Evolutionary conservation across 1,140 invertebrate genomes (phyloP).

Genomic region (Onthophagus taurus): DNA sequence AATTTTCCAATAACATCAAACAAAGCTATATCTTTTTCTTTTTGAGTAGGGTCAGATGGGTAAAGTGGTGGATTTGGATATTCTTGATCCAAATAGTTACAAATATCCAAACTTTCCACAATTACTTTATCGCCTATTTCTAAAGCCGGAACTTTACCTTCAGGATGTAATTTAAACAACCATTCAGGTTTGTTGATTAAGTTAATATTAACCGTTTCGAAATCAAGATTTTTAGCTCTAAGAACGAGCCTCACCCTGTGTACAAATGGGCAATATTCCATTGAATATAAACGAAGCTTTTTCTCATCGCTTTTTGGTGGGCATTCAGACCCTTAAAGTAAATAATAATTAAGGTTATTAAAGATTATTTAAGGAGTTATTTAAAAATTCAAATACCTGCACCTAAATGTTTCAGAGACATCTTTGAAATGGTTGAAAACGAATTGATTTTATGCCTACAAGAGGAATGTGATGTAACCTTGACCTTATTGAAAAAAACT

Average conservation of each 20-base stretch:
- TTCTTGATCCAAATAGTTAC: slow-evolving; percentile 76
- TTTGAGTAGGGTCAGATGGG: slow-evolving; percentile 59
- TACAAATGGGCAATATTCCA: slow-evolving; percentile 16
- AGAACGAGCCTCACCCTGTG: slow-evolving; percentile 14
- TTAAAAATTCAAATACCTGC: slow-evolving; percentile 8
- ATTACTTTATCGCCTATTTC: slow-evolving; percentile 53
- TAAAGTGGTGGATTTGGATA: slow-evolving; percentile 61
- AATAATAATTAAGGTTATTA: slow-evolving; percentile 7
- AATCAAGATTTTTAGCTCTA: slow-evolving; percentile 14
- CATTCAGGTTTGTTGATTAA: slow-evolving; percentile 79
- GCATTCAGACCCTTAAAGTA: slow-evolving; percentile 9
- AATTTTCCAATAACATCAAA: slow-evolving; percentile 53
- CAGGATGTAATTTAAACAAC: slow-evolving; percentile 53
- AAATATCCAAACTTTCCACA: slow-evolving; percentile 72
- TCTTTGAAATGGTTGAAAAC: slow-evolving; percentile 10
- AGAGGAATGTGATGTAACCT: not conserved
- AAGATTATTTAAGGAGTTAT: slow-evolving; percentile 6
- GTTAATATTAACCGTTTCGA: slow-evolving; percentile 55
- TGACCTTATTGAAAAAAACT: not conserved
- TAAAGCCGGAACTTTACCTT: slow-evolving; percentile 70
- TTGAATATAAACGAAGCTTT: slow-evolving; percentile 15
- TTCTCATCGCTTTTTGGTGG: slow-evolving; percentile 14
- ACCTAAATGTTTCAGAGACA: slow-evolving; percentile 8
- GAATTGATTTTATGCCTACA: not conserved
- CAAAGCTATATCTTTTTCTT: slow-evolving; percentile 67